Base-by-base conservation (phyloP, 2,797 vertebrate species). In the Enteromius radiatus region DNA sequence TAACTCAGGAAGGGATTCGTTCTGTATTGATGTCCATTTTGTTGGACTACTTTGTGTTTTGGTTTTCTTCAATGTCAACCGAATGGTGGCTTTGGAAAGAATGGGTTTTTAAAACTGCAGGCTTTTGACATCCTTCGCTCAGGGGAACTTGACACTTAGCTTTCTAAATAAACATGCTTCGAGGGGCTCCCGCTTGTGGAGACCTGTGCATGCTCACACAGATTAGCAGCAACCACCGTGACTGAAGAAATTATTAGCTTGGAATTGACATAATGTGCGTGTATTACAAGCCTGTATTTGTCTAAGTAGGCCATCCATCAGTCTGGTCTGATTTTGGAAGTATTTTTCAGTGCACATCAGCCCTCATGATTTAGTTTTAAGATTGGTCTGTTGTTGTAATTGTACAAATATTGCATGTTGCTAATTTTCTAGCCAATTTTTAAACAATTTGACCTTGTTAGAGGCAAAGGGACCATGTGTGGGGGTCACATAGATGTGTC, bases 111-210 rank as follows among this genome's bases (percentile, higher is more conserved):
- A 28, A 28, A 78, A 26, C 45, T 74, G 28, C 49, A 79, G 77
- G 65, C n/a, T 77, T 59, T 81, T 52, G 31, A 81, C 69, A 75
- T 78, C 73, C 17, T 73, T 73, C 6, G 23, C 80, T 81, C 63
- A 68, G 56, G 67, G 45, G 54, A 87, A 81, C n/a, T 83, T 82
- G 76, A 69, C 70, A 74, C 47, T 70, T 81, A 54, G 43, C 78
- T 83, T 77, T 61, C 84, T 78, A 84, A 80, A 83, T 70, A 85
- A 86, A 88, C 65, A 80, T 86, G 68, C 74, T 70, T 69, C 54
- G 36, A 54, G 73, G 67, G n/a, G 10, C 43, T 84, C 56, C 64
- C 5, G 21, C 63, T 47, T 65, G 68, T 82, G 71, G 52, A 84
- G 63, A 68, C 77, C 71, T 76, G 78, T 26, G 49, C 21, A n/a